A percentile compares a stretch with the other conserved stretches of the same genome.
These are phyloP conservation scores for Rugalucina vietnamica DNA, from an alignment of 2,888 invertebrate species.

Conservation along the genomic window DNA sequence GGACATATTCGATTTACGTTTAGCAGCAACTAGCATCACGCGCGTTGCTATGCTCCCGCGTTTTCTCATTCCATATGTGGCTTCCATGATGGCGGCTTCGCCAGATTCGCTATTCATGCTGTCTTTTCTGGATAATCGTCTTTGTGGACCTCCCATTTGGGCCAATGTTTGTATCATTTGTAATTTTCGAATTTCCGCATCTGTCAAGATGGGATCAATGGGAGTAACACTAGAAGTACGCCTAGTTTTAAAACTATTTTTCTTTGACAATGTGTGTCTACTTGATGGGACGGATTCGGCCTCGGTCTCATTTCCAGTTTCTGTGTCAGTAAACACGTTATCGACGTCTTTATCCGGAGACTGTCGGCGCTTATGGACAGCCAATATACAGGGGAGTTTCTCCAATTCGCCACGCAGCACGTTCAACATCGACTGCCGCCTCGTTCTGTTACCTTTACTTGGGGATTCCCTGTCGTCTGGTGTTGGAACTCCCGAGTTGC, in stretches of 20 bases:
- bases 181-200: conserved; percentile 47
- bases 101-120: conserved; percentile 33
- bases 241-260: background rate
- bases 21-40: conserved; percentile 43
- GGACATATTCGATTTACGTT: background rate
- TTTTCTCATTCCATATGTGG: conserved; percentile 38
- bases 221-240: background rate
- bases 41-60: conserved; percentile 55
- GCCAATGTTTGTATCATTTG: conserved; percentile 48
- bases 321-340: background rate
- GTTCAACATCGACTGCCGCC: conserved; percentile 59
- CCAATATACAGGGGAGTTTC: conserved; percentile 47
- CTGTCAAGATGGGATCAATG: conserved; percentile 26
- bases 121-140: background rate
- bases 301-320: background rate
- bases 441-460: background rate
- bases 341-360: background rate
- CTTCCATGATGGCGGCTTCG: conserved; percentile 53
- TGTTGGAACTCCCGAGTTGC: background rate
- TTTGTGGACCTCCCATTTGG: conserved; percentile 30
- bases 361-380: conserved; percentile 10
- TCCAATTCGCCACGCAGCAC: conserved; percentile 52
- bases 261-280: background rate
- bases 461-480: background rate
- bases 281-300: background rate